These are phyloP conservation scores for Streptopelia turtur DNA, from an alignment of 2,797 vertebrate species.

Conservation along the genomic window DNA sequence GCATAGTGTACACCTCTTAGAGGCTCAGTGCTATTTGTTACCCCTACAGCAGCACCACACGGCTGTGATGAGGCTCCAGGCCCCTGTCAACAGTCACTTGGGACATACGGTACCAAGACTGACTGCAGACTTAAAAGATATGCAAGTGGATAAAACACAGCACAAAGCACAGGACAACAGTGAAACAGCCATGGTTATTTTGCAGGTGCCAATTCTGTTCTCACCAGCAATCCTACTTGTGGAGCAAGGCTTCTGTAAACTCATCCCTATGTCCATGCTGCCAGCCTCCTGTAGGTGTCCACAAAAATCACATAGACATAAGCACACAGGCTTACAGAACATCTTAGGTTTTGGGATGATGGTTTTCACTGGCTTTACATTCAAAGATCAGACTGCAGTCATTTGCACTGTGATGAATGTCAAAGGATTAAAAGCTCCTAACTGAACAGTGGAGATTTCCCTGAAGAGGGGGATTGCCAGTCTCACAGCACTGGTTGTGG, in stretches of 20 bases:
- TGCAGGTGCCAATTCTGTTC: not conserved
- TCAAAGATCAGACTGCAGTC: not conserved
- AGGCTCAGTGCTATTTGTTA: not conserved
- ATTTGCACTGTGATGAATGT: accelerated
- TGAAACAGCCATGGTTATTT: not conserved
- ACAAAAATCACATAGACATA: not conserved
- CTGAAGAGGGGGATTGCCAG: not conserved
- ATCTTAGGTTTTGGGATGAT: not conserved
- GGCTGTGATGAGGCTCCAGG: not conserved
- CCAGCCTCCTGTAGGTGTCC: not conserved
- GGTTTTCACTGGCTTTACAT: not conserved
- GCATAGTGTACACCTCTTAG: accelerated
- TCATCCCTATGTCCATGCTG: accelerated
- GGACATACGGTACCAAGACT: not conserved
- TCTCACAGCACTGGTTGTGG: not conserved
- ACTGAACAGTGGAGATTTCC: not conserved
- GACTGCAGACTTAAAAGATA: not conserved
- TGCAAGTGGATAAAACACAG: not conserved
- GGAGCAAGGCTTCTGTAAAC: not conserved
- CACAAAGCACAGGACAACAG: not conserved
- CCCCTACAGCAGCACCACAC: not conserved
- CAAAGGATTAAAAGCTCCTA: not conserved
- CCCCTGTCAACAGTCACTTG: accelerated
- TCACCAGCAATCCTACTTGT: accelerated
- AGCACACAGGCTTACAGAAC: not conserved